Evolutionary conservation across 2,797 vertebrate species (phyloP).

Genomic region (Sciaenops ocellatus): DNA sequence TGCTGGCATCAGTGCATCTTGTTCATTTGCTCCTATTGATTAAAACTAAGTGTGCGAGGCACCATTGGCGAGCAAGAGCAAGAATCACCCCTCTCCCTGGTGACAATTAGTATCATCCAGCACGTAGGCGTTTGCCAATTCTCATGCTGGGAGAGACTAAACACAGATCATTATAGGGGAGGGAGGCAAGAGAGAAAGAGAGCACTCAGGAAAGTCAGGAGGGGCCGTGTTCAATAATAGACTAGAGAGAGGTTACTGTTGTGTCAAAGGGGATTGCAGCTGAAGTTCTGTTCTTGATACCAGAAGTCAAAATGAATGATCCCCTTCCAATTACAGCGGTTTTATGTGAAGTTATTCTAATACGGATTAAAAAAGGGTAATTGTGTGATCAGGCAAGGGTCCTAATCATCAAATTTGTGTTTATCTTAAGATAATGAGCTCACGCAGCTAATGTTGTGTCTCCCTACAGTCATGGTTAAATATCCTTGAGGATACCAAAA

Average conservation of each 20-base stretch:
- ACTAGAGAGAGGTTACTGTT: slow-evolving; percentile 35
- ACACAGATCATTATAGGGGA: slow-evolving; percentile 75
- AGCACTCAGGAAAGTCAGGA: slow-evolving; percentile 50
- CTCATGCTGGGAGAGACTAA: slow-evolving; percentile 80
- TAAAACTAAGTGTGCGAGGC: slow-evolving; percentile 76
- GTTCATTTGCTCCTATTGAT: slow-evolving; percentile 82
- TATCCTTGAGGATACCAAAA: background rate
- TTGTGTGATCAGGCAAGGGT: background rate
- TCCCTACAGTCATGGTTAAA: background rate
- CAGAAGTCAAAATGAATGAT: slow-evolving; percentile 26
- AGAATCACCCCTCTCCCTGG: slow-evolving; percentile 71
- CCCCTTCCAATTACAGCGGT: slow-evolving; percentile 11
- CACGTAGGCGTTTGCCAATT: slow-evolving; percentile 72
- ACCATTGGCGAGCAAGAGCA: slow-evolving; percentile 62
- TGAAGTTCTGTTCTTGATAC: slow-evolving; percentile 22
- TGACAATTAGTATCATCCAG: slow-evolving; percentile 79
- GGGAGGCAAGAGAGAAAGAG: slow-evolving; percentile 37
- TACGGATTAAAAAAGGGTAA: slow-evolving; percentile 12
- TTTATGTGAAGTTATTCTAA: slow-evolving; percentile 8
- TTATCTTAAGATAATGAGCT: slow-evolving; percentile 41
- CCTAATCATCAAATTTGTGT: slow-evolving; percentile 30
- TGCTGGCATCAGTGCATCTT: slow-evolving; percentile 78
- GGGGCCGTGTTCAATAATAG: slow-evolving; percentile 58
- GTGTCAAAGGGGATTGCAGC: slow-evolving; percentile 28
- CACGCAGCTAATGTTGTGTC: slow-evolving; percentile 9